Base-by-base conservation (phyloP, 2,888 invertebrate species). In the Cerastis leucographa region DNA sequence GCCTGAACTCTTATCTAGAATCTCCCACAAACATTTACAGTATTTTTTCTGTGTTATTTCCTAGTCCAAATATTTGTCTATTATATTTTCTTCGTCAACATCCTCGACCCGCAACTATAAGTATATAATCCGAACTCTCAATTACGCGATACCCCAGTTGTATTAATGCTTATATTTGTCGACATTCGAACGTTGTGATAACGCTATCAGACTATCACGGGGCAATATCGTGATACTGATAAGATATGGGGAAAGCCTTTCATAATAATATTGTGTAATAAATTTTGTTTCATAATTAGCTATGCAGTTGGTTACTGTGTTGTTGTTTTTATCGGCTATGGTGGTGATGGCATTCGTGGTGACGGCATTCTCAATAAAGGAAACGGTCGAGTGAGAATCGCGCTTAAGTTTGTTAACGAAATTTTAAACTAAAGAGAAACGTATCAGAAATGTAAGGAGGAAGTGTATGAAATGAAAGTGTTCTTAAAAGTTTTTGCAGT, bases 91-190 rank as follows among this genome's bases (percentile, higher is more conserved):
- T 17, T 25, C n/a, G 51, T 65, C n/a, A n/a, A 77, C 65, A 74
- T 62, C 49, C 69, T 83, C 83, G 68, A 79, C 71, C 79, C 46
- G 46, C 42, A 17, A 42, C 46, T 54, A 0, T 73, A 64, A 54
- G 68, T 51, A 29, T 56, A 12, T 85, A 74, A 85, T 85, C 68
- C 78, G 8, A 78, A 61, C 40, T 69, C 76, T 77, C 77, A 74
- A 85, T 82, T 71, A 71, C 40, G 49, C 59, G 85, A 88, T 86
- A 76, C 70, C 87, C 85, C 76, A 79, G 74, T 87, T 85, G 42
- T 68, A 80, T 70, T 88, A 87, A 85, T 84, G 85, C 76, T 64
- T 74, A n/a, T 80, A 82, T 85, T 84, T 87, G 72, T 56, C 46
- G 62, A 70, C 76, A 68, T 71, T 76, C 49, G 29, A 67, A 84